A percentile compares a stretch with the other conserved stretches of the same genome.
Conservation (phyloP, 1,140 invertebrate species). For the Orchestia grillus region DNA sequence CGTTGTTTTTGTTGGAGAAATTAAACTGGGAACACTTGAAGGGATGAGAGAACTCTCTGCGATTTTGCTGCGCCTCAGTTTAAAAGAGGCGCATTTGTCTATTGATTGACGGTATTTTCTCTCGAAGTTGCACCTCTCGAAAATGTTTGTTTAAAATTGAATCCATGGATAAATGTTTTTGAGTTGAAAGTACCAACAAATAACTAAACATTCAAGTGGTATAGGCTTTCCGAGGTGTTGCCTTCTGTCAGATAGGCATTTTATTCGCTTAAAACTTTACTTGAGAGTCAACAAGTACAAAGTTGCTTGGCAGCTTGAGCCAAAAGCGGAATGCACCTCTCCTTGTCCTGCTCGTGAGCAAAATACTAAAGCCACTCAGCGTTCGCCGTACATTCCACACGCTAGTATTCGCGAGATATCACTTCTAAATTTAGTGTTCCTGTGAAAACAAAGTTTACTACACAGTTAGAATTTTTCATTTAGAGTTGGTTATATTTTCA, state of each 20-base stretch:
- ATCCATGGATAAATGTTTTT: neutral
- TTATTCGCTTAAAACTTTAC: neutral
- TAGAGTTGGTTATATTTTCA: neutral
- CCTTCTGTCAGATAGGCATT: neutral
- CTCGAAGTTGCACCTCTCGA: neutral
- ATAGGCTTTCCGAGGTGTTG: neutral
- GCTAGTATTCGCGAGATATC: neutral
- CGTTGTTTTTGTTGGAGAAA: neutral
- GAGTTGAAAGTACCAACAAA: neutral
- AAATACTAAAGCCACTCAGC: neutral
- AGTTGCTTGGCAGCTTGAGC: neutral
- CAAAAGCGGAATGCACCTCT: neutral
- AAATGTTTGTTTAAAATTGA: neutral
- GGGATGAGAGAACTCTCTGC: neutral
- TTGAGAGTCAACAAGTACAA: neutral
- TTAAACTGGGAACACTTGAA: neutral
- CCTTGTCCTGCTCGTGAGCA: neutral
- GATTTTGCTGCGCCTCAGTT: neutral
- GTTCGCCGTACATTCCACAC: neutral
- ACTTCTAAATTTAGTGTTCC: too few relatives aligned
- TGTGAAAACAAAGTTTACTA: neutral
- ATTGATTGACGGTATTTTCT: neutral
- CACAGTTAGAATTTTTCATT: neutral
- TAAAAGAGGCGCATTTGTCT: neutral
- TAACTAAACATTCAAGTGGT: neutral